Evolutionary conservation across 2,797 vertebrate genomes (phyloP).

Genomic region (Cyprinella venusta): DNA sequence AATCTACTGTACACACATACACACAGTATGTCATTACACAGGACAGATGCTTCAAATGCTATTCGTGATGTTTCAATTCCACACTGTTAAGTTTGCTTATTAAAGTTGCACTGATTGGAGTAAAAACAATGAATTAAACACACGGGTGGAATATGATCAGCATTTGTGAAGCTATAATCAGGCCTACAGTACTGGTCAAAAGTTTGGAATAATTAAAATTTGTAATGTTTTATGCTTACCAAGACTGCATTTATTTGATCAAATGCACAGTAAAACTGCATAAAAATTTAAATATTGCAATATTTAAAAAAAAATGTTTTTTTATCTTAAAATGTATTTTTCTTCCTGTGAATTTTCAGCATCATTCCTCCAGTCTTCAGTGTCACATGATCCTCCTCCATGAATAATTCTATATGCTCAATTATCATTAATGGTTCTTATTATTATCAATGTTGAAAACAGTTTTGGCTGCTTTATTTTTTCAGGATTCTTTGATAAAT

Average conservation of each 20-base stretch:
- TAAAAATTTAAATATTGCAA: background rate
- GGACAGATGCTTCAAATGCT: background rate
- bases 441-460: background rate
- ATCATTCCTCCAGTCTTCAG: background rate
- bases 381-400: background rate
- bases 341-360: background rate
- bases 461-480: background rate
- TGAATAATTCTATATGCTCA: background rate
- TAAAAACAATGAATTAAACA: background rate
- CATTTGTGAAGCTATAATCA: constrained; percentile 4
- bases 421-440: background rate
- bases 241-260: background rate
- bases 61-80: background rate
- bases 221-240: background rate
- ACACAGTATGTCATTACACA: constrained; percentile 25
- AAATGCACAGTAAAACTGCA: too few relatives aligned
- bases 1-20: constrained; percentile 34
- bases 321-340: background rate
- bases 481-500: background rate
- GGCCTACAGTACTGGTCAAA: background rate
- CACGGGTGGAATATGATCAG: background rate
- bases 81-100: constrained; percentile 19
- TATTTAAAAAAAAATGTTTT: background rate
- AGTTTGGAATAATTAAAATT: background rate
- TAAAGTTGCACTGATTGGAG: constrained; percentile 7